phyloP scores from a whole-genome alignment of 2,113 vertebrate species.

The Brachyistius frenatus region DNA sequence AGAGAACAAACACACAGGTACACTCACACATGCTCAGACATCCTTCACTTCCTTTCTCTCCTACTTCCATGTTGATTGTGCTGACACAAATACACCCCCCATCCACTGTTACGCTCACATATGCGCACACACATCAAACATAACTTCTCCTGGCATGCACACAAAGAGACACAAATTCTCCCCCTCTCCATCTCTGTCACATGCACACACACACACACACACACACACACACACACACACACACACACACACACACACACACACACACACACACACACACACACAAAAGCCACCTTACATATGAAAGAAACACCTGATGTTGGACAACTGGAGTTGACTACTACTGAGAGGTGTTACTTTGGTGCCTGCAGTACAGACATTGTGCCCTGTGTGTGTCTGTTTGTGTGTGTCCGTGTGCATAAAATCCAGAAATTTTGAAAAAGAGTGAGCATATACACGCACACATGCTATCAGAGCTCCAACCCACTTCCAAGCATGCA shows the following conservation, averaged over 20 bases:
- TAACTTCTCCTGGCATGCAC: slow-evolving; percentile 39
- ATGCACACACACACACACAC: neutral
- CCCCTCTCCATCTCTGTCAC: neutral
- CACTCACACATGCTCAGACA: slow-evolving; percentile 44
- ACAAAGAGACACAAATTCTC: slow-evolving; percentile 50
- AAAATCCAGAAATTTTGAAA: no score
- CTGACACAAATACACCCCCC: slow-evolving; percentile 61
- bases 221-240: slow-evolving; percentile 15
- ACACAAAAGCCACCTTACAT: slow-evolving; percentile 20
- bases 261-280: neutral
- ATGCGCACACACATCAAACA: slow-evolving; percentile 57
- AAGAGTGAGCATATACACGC: no score
- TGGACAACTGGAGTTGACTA: slow-evolving; percentile 19
- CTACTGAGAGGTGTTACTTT: slow-evolving; percentile 32
- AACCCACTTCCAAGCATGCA: slow-evolving; percentile 9
- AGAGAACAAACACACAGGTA: neutral
- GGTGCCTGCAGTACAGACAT: slow-evolving; percentile 23
- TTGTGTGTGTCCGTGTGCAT: neutral
- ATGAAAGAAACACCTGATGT: slow-evolving; percentile 54
- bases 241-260: neutral
- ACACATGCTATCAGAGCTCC: neutral
- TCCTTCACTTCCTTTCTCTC: slow-evolving; percentile 44
- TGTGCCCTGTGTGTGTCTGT: slow-evolving; percentile 13
- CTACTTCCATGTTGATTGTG: slow-evolving; percentile 39
- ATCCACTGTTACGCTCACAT: slow-evolving; percentile 41